phyloP scores from a whole-genome alignment of 2,113 vertebrate species.

The Australoheros scitulus region DNA sequence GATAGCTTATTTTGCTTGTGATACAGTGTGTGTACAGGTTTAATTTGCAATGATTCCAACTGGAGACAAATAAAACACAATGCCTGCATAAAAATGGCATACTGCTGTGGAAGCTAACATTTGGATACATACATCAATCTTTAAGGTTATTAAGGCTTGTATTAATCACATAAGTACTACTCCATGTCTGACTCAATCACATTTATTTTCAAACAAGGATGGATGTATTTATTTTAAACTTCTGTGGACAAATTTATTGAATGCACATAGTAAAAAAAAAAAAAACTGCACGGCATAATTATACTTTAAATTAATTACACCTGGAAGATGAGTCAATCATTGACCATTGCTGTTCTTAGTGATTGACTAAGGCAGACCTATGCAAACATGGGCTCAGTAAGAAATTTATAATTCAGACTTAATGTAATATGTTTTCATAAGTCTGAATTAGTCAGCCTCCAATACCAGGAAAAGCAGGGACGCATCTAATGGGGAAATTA shows the following conservation, averaged over 20 bases:
- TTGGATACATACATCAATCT: not conserved
- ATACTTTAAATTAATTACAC: not conserved
- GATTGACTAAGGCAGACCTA: too few relatives aligned
- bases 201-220: not conserved
- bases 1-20: not conserved
- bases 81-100: not conserved
- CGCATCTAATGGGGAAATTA: not conserved
- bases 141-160: not conserved
- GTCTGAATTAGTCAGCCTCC: not conserved
- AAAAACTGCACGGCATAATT: not conserved
- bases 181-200: not conserved
- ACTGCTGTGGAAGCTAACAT: not conserved
- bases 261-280: not conserved
- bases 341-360: not conserved
- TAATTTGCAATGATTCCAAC: not conserved
- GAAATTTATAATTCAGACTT: not conserved
- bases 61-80: not conserved
- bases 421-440: conserved; percentile 23
- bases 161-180: not conserved
- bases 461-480: not conserved
- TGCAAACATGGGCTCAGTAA: conserved; percentile 6
- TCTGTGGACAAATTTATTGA: not conserved
- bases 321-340: conserved; percentile 37
- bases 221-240: not conserved
- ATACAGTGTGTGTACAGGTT: not conserved